Evolutionary conservation across 2,113 vertebrate species (phyloP), one percentile per base, ranked within the genome.

Genomic region (Otocyon megalotis): DNA sequence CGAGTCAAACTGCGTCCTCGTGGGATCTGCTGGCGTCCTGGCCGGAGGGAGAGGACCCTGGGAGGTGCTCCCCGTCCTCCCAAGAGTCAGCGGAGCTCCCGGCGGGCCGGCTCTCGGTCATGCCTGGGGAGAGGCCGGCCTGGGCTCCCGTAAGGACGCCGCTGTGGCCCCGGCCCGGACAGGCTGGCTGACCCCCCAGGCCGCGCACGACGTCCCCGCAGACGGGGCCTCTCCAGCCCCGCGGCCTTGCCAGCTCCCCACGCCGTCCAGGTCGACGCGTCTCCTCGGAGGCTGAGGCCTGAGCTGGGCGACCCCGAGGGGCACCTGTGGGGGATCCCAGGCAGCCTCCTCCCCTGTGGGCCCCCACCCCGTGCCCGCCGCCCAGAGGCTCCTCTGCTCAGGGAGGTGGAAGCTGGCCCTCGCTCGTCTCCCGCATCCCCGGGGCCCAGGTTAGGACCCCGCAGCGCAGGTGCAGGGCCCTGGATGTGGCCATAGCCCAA

Each of bases 291-390:
- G 3, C 2, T 19, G 48, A 54, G 77, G 50, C 50, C 9, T 0
- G 19, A 2, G 50, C 17, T 0, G 30, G 30, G 30, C 2, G 77
- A n/a, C 50, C 77, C 17, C 10, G 10, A 54, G 50, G 50, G 50
- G 48, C 10, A 8, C 43, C 43, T 4, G 48, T 79, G 26, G 48
- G 43, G 76, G 76, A 4, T 5, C 4, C 74, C 48, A 11, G 20
- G 30, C 0, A 5, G 0, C 43, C 32, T 24, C 13, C 53, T n/a
- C 32, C 2, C 0, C 63, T 8, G 19, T 19, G 17, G 10, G 5
- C 11, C 71, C 19, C 5, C 32, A 19, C 20, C 20, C 4, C 7
- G 0, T 30, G 62, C n/a, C 69, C 9, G 22, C 69, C 11, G 9
- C 62, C 50, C 50, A 5, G 17, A 20, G 77, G 50, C 50, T 43